phyloP scores from a whole-genome alignment of 2,888 invertebrate genomes.

The Lamellibrachia columna region DNA sequence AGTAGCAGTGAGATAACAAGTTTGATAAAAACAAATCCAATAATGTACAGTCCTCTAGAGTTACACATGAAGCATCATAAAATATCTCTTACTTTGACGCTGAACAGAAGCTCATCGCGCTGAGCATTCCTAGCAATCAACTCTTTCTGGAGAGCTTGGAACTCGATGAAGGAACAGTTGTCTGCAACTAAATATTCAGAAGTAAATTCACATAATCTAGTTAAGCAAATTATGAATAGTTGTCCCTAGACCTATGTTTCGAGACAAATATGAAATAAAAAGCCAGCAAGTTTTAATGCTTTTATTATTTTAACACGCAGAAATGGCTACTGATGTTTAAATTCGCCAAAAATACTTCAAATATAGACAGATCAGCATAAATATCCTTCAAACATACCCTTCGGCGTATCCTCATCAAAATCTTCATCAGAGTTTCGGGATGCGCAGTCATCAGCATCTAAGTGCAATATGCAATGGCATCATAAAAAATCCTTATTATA shows the following conservation, averaged over 20 bases:
- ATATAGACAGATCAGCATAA: background rate
- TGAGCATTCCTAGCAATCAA: conserved; percentile 52
- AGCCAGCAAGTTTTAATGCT: no score
- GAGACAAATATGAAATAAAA: no score
- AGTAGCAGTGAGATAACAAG: background rate
- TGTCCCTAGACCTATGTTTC: background rate
- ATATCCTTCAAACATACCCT: background rate
- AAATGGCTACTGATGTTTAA: background rate
- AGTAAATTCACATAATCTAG: background rate
- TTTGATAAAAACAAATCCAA: background rate
- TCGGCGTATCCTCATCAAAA: background rate
- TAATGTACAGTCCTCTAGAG: background rate
- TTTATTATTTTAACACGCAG: no score
- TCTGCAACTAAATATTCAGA: background rate
- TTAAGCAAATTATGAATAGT: background rate
- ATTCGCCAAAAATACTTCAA: background rate
- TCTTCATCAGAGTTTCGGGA: background rate
- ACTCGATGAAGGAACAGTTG: conserved; percentile 48
- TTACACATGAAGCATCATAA: background rate
- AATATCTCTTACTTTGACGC: conserved; percentile 48
- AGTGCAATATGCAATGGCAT: background rate
- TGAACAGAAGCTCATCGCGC: conserved; percentile 53
- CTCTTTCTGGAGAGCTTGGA: conserved; percentile 50
- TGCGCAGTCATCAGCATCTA: background rate
- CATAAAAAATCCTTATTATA: background rate